Evolutionary conservation across 2,888 invertebrate species (phyloP).

Genomic region (Pandemis heparana): DNA sequence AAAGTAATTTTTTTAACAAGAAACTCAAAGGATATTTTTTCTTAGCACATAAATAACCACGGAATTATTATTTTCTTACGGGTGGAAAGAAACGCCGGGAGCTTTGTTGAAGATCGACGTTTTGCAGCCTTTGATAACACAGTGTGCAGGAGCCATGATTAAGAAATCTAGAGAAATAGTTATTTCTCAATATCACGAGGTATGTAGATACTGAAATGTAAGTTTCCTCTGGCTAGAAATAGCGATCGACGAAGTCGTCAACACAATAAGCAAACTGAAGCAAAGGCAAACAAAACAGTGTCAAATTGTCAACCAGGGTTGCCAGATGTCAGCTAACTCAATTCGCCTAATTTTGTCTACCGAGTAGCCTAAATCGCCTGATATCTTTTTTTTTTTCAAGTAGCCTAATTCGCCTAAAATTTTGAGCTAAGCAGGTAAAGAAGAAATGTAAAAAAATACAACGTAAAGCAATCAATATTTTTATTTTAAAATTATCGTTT

Average conservation of each 20-base stretch:
- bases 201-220: neutral
- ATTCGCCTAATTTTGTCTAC: too few species aligned
- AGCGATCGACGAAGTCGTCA: neutral
- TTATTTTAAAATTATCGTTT: too few species aligned
- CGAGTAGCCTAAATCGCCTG: too few species aligned
- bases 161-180: neutral
- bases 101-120: conserved; percentile 67
- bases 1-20: neutral
- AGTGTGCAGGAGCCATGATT: conserved; percentile 63
- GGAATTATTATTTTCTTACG: conserved; percentile 58
- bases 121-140: conserved; percentile 71
- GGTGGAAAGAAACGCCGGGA: conserved; percentile 64
- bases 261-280: neutral
- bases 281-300: too few species aligned
- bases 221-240: neutral
- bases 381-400: too few species aligned
- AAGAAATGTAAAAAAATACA: too few species aligned
- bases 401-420: too few species aligned
- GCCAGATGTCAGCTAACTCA: too few species aligned
- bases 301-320: too few species aligned
- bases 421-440: too few species aligned
- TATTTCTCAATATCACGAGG: neutral
- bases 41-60: neutral
- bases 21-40: neutral
- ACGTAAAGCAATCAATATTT: too few species aligned